A percentile compares a stretch with the other conserved stretches of the same genome.
These are phyloP conservation scores for Danio tinwini DNA, from an alignment of 2,797 vertebrate genomes.

Conservation along the genomic window DNA sequence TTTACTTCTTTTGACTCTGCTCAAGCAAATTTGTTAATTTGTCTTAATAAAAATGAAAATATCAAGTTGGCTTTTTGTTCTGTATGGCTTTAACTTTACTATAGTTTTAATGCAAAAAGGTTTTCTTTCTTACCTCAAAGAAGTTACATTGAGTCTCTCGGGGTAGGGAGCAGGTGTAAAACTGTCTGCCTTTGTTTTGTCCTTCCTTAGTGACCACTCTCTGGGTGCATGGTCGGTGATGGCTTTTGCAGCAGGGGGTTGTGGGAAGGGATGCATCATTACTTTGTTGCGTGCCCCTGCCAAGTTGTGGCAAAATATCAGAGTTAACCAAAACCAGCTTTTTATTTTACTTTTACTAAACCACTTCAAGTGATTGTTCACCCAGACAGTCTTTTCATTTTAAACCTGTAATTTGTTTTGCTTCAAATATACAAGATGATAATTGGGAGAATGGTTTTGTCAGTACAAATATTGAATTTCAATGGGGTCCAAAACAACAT, in stretches of 20 bases:
- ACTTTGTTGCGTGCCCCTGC: conserved; percentile 56
- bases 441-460: neutral
- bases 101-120: neutral
- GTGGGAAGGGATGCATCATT: conserved; percentile 24
- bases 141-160: conserved; percentile 83
- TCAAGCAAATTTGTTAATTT: too few relatives aligned
- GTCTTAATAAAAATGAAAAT: too few relatives aligned
- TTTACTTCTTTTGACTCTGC: too few relatives aligned
- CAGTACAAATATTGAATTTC: neutral
- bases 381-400: too few relatives aligned
- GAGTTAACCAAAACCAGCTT: neutral
- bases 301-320: conserved; percentile 56
- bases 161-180: conserved; percentile 88
- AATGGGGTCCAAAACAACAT: neutral
- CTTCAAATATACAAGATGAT: neutral
- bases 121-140: conserved; percentile 84
- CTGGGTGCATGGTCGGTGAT: conserved; percentile 78
- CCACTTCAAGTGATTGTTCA: neutral
- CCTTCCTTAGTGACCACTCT: conserved; percentile 88
- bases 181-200: conserved; percentile 89
- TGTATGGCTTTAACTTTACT: neutral
- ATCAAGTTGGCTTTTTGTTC: too few relatives aligned
- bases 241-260: conserved; percentile 81
- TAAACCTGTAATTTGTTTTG: neutral
- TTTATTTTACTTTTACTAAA: neutral